Evolutionary conservation across 2,888 invertebrate genomes (phyloP), one percentile per base, ranked within the genome.

Genomic region (Sinodicranocentrus sp.): DNA sequence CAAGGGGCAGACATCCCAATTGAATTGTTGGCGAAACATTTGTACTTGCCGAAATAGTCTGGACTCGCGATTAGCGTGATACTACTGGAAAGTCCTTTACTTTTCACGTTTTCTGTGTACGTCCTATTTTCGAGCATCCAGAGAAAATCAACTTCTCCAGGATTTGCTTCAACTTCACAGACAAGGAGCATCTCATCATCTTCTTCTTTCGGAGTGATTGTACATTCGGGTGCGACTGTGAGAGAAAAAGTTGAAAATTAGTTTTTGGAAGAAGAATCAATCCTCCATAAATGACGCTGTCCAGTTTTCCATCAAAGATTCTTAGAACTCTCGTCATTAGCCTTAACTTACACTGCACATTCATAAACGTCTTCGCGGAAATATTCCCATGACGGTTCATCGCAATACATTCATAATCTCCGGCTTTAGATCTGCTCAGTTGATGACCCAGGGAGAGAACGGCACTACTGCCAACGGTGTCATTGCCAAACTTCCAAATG

Each of bases 111-210:
- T 1, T 93, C 93, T 13, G 95, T 94, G 91, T 96, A 95, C 90
- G 97, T 96, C 89, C 95, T 95, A 89, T 94, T 95, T 91, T 95
- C 95, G 85, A 96, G 92, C 89, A 94, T 94, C 97, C 97, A 97
- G 33, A 93, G 92, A 91, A 96, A 97, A 79, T 94, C 93, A 88
- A 95, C 95, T 88, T 94, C 93, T 61, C 92, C 91, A 0, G 97
- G 97, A 91, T 97, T 97, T 19, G 96, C 96, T 79, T 92, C 92
- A 0, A 95, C 96, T 23, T 94, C 94, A 91, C 97, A 97, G 48
- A 95, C 93, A 72, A 97, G 91, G 75, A 95, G 94, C 90, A 95
- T 94, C 86, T 94, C 93, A 28, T 95, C 95, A 84, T 95, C 93
- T 72, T 93, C 92, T 89, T 95, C 94, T 48, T 92, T 92, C 89